Evolutionary conservation across 2,113 vertebrate genomes (phyloP).

Genomic region (Turdus rufiventris): DNA sequence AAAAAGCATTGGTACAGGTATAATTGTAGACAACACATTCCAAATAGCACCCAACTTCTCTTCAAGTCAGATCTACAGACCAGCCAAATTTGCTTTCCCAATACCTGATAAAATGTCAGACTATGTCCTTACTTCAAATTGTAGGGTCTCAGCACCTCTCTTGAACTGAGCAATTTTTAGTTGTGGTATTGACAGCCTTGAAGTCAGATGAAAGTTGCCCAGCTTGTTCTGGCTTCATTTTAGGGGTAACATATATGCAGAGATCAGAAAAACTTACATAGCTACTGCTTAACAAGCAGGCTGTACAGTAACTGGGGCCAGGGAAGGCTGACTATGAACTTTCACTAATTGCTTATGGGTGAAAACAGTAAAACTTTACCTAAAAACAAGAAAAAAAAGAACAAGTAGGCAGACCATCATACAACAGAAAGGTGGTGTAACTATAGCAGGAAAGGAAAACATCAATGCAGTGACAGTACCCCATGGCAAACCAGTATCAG

Average conservation of each 20-base stretch:
- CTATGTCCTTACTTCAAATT: not conserved
- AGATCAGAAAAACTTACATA: not conserved
- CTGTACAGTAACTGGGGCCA: fast-evolving
- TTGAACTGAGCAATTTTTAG: not conserved
- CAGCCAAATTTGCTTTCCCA: not conserved
- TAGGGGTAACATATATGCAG: not conserved
- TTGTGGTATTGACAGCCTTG: not conserved
- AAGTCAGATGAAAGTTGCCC: not conserved
- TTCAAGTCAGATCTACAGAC: not conserved
- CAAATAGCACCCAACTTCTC: not conserved
- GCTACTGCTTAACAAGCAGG: not conserved
- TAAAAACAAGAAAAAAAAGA: not conserved
- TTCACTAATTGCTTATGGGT: not conserved
- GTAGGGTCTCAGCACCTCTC: not conserved
- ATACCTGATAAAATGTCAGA: not conserved
- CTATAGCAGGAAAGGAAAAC: not conserved
- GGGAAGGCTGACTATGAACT: not conserved
- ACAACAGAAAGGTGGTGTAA: not conserved
- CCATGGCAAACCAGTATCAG: not conserved
- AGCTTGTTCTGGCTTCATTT: not conserved
- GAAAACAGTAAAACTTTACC: not conserved
- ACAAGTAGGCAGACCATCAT: not conserved
- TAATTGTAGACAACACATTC: not conserved
- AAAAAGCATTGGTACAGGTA: not conserved
- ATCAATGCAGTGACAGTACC: fast-evolving